Base-by-base conservation (phyloP, 1,140 invertebrate species). In the Neodiprion lecontei region DNA sequence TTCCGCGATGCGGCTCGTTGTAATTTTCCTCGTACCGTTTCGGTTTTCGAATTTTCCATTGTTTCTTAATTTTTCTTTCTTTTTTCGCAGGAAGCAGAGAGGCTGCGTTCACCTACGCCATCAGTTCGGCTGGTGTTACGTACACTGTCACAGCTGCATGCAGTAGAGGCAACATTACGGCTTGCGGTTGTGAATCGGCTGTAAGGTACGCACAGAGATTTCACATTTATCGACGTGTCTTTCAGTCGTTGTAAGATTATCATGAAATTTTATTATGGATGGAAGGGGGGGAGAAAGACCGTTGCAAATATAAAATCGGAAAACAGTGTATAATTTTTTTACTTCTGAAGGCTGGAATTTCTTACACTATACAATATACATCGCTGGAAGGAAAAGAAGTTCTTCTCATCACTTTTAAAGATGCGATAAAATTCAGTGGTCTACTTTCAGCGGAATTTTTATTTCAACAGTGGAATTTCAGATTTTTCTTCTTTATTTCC, bases 111-210 rank as follows among this genome's bases (percentile, higher is more conserved):
- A 95, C 96, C 0, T 97, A 98, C 88, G 96, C 96, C 23, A 94
- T 98, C 82, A 94, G 95, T 74, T 95, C 95, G 72, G 96, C 96
- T 0, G 97, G 96, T 4, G 95, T 97, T 11, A 94, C 96, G 7
- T 96, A 97, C 84, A 92, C 95, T 4, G 92, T 98, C n/a, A 96
- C 96, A 67, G 93, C 95, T 68, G 95, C 96, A 10, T 98, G 97
- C 89, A 95, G 95, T 72, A 91, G 94, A 48, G 97, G 97, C 17
- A 95, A 97, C 85, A 93, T 98, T 74, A 93, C 94, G 12, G 91
- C 94, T 28, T 98, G 97, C 84, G 95, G 96, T 73, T 98, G 97
- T 85, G 94, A 96, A 80, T 87, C 91, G 10, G 82, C 85, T 74
- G 79, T 86, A 78, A 86, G 86, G 87, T 88, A 50, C 67, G 48